Evolutionary conservation across 30 jellyfish, hydroid and myxozoan species (phyloP).

Genomic region (Cassiopea andromeda): DNA sequence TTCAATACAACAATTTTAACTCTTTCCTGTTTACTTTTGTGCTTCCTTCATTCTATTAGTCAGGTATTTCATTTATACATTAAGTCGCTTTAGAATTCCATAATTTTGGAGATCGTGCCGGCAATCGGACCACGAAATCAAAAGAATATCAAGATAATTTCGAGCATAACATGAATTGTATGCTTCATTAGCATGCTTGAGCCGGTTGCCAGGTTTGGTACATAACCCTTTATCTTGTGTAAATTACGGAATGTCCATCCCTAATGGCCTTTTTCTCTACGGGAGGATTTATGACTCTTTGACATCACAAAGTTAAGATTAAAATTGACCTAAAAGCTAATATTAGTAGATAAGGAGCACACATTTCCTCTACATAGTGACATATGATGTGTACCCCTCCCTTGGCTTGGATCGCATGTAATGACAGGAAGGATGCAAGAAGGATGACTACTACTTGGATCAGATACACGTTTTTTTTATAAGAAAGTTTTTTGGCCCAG

Average conservation of each 20-base stretch:
- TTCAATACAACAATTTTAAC: too few species aligned
- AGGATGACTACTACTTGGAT: too few species aligned
- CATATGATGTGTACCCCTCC: neutral
- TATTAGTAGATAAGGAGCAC: neutral
- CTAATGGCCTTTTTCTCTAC: neutral
- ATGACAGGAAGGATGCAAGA: too few species aligned
- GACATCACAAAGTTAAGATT: neutral
- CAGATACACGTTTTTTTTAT: too few species aligned
- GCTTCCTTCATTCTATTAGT: neutral
- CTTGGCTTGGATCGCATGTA: neutral
- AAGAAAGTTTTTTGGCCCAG: too few species aligned
- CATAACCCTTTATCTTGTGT: neutral
- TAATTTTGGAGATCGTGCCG: neutral
- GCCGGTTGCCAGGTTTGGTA: neutral
- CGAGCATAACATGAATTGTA: neutral
- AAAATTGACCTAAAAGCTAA: neutral
- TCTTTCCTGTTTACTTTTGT: neutral
- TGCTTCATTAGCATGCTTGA: neutral
- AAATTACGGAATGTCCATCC: neutral
- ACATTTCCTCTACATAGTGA: neutral
- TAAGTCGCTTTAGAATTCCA: neutral
- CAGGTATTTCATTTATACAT: neutral
- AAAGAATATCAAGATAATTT: neutral
- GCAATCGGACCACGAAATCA: neutral
- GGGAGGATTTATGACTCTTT: neutral